Conservation (phyloP, 2,113 vertebrate genomes). For the Syrmaticus mikado region DNA sequence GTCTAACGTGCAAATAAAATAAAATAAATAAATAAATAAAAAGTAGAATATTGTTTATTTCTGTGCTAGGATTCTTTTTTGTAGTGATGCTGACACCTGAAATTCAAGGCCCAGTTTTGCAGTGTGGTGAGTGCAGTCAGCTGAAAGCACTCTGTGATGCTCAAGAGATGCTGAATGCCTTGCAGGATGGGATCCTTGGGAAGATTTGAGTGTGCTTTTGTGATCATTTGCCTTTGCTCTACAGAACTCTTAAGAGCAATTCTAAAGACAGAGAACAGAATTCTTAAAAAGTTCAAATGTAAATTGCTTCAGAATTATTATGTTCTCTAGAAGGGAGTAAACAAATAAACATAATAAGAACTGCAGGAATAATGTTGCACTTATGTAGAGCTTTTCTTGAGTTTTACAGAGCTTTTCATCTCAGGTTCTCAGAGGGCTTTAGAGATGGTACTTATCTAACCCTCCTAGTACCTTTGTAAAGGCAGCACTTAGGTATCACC, state of each 20-base stretch:
- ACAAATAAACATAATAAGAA: slow-evolving; percentile 49
- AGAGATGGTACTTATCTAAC: slow-evolving; percentile 49
- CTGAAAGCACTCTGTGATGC: slow-evolving; percentile 16
- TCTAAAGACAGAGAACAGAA: slow-evolving; percentile 38
- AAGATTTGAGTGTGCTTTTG: slow-evolving; percentile 56
- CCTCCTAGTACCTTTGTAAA: slow-evolving; percentile 21
- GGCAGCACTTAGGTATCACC: slow-evolving; percentile 31
- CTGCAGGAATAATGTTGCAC: slow-evolving; percentile 12
- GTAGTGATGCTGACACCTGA: background rate
- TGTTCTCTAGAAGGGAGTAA: slow-evolving; percentile 36
- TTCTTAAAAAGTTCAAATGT: slow-evolving; percentile 60
- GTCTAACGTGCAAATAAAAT: background rate
- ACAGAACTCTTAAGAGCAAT: slow-evolving; percentile 51
- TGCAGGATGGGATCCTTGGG: slow-evolving; percentile 4
- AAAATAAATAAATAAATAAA: background rate
- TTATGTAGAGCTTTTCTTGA: slow-evolving; percentile 14
- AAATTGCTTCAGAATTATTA: slow-evolving; percentile 66
- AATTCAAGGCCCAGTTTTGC: background rate
- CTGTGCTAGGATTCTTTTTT: background rate
- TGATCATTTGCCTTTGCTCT: slow-evolving; percentile 29
- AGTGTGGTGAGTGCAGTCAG: background rate
- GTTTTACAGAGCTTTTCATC: slow-evolving; percentile 39
- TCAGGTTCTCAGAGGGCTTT: slow-evolving; percentile 35
- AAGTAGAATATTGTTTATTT: background rate
- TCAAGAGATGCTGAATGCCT: slow-evolving; percentile 15